These are phyloP conservation scores for Eptatretus atami DNA, from an alignment of 2,797 vertebrate species.

Conservation along the genomic window DNA sequence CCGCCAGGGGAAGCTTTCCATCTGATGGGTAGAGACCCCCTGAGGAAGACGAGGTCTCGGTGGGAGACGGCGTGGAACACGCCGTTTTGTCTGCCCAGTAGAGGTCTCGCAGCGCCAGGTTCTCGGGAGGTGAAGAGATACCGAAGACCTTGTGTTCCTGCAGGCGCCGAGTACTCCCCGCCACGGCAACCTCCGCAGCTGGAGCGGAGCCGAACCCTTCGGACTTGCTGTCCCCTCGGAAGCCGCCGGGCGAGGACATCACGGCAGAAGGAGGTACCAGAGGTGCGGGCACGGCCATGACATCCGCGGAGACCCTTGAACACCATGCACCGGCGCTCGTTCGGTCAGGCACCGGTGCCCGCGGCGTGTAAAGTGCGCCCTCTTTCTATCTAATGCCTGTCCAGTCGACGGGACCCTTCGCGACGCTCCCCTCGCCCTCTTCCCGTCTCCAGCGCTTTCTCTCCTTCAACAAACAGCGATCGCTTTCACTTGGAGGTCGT, in stretches of 20 bases:
- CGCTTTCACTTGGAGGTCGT: too few species aligned
- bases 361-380: too few species aligned
- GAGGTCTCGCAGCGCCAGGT: constrained; percentile 3
- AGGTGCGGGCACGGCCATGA: constrained; percentile 88
- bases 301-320: constrained; percentile 22
- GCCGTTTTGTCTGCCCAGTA: constrained; percentile 3
- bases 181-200: not conserved
- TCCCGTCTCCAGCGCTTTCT: too few species aligned
- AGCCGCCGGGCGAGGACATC: not conserved
- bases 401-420: too few species aligned
- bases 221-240: not conserved
- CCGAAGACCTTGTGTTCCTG: constrained; percentile 6
- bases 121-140: not conserved
- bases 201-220: not conserved
- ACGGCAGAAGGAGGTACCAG: constrained; percentile 44
- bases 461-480: too few species aligned
- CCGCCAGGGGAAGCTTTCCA: not conserved
- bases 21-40: not conserved
- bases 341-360: too few species aligned
- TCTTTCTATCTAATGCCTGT: too few species aligned
- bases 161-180: not conserved
- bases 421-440: too few species aligned
- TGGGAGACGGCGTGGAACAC: not conserved
- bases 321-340: too few species aligned
- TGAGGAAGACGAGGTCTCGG: not conserved